These are phyloP conservation scores for Brachionus calyciflorus DNA, from an alignment of 1,140 invertebrate genomes.

Conservation along the genomic window DNA sequence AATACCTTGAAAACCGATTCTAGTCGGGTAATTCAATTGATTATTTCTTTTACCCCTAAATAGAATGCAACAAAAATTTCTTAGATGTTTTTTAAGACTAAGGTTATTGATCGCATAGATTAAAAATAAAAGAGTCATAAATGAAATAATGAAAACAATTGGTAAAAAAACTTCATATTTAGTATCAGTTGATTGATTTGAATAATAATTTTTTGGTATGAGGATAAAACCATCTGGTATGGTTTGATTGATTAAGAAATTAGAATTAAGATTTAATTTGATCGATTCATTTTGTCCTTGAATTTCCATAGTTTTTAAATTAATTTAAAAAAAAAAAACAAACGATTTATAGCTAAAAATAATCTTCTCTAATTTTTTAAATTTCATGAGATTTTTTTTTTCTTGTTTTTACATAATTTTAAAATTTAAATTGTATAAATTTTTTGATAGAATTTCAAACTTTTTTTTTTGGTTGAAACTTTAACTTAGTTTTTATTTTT, in stretches of 20 bases:
- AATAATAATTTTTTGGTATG: background rate
- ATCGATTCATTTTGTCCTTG: slow-evolving; percentile 1
- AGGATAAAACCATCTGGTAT: background rate
- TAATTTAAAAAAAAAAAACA: background rate
- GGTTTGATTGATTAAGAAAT: background rate
- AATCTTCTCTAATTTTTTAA: too few species aligned
- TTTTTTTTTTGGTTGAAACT: too few species aligned
- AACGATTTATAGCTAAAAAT: too few species aligned
- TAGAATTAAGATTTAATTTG: background rate
- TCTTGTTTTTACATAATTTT: too few species aligned
- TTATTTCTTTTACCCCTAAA: background rate
- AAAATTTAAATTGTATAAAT: too few species aligned
- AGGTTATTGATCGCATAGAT: slow-evolving; percentile 37
- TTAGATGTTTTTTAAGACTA: slow-evolving; percentile 2
- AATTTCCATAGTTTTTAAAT: slow-evolving; percentile 2
- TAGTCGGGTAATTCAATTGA: background rate
- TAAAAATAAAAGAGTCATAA: slow-evolving; percentile 26
- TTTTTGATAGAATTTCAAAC: too few species aligned
- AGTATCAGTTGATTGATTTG: background rate
- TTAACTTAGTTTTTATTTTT: too few species aligned
- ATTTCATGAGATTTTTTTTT: too few species aligned
- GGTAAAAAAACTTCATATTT: slow-evolving; percentile 38
- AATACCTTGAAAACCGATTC: background rate
- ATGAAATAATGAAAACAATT: slow-evolving; percentile 32
- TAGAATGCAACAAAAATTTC: slow-evolving; percentile 1